phyloP scores from a whole-genome alignment of 1,140 invertebrate genomes.

The Hyposmocoma kahamanoa region DNA sequence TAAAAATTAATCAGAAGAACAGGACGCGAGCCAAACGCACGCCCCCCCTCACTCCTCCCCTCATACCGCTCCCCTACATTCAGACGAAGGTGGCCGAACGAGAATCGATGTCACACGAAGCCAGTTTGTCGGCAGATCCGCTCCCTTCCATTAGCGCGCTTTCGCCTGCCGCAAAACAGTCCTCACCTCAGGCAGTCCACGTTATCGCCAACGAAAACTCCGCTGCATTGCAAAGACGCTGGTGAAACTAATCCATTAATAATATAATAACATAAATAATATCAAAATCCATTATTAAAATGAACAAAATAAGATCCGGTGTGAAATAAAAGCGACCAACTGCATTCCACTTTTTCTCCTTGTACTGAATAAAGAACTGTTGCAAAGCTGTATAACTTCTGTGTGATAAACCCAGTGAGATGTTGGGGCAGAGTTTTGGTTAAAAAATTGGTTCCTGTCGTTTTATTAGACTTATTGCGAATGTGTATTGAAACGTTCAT shows the following conservation, averaged over 20 bases:
- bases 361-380: constrained; percentile 24
- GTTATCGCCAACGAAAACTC: constrained; percentile 18
- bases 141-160: constrained; percentile 38
- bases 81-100: constrained; percentile 38
- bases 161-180: constrained; percentile 36
- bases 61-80: constrained; percentile 12
- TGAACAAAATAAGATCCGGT: constrained; percentile 63
- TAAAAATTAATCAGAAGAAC: constrained; percentile 21
- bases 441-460: constrained; percentile 54
- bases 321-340: constrained; percentile 49
- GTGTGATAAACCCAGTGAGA: constrained; percentile 59
- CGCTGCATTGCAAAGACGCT: constrained; percentile 25
- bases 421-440: constrained; percentile 63
- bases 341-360: constrained; percentile 15
- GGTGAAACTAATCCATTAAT: too few species aligned
- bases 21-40: not conserved
- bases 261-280: too few species aligned
- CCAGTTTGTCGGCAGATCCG: constrained; percentile 23
- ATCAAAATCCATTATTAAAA: too few species aligned
- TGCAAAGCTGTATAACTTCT: constrained; percentile 54
- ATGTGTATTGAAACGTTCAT: constrained; percentile 73
- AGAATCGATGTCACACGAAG: constrained; percentile 59
- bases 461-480: constrained; percentile 64
- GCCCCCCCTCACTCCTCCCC: constrained; percentile 5
- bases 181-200: too few species aligned